These are phyloP conservation scores for Alligator sinensis DNA, from an alignment of 2,113 vertebrate genomes.

Conservation along the genomic window DNA sequence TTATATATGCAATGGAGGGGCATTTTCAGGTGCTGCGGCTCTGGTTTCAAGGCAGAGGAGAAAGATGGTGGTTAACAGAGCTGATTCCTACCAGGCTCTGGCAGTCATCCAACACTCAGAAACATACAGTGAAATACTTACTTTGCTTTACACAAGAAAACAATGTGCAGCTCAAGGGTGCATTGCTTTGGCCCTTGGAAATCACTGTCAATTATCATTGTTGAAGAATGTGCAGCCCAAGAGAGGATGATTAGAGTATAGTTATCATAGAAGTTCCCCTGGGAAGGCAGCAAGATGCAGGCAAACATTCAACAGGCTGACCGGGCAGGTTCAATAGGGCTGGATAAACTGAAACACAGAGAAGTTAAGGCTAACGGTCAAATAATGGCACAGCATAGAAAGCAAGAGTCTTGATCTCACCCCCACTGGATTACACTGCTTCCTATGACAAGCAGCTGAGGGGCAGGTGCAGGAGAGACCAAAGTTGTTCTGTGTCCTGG, in stretches of 20 bases:
- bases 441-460: not conserved
- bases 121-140: not conserved
- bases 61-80: not conserved
- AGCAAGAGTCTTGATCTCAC: no score
- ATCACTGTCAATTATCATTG: no score
- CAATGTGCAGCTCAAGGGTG: slow-evolving; percentile 25
- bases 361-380: rapidly evolving
- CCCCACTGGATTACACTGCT: not conserved
- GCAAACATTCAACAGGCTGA: not conserved
- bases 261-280: not conserved
- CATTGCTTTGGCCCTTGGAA: no score
- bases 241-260: not conserved
- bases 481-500: not conserved
- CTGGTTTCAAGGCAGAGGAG: not conserved
- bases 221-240: no score
- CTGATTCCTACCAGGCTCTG: slow-evolving; percentile 19
- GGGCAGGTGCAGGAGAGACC: not conserved
- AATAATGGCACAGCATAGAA: not conserved
- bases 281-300: not conserved
- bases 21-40: not conserved
- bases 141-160: slow-evolving; percentile 17
- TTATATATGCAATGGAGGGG: not conserved
- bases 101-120: slow-evolving; percentile 34
- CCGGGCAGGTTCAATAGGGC: rapidly evolving
- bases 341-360: not conserved